phyloP scores from a whole-genome alignment of 2,888 invertebrate species.

The Ashinkailepas kermadecensis region DNA sequence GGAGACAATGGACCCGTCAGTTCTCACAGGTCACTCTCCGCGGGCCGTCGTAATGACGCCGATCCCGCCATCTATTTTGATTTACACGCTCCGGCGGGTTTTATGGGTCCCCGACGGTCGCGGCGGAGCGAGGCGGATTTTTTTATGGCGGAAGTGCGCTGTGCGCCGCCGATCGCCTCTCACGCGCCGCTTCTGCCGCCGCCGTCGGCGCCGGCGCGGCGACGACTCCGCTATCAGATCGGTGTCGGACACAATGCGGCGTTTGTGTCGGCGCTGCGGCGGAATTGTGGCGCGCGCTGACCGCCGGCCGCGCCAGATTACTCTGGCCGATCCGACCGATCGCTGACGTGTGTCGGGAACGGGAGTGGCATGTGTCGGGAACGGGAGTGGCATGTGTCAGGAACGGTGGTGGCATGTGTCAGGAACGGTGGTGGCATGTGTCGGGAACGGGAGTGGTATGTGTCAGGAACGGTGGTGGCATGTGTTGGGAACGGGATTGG shows the following conservation, averaged over 20 bases:
- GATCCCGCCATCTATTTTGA: not conserved
- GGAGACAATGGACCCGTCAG: not conserved
- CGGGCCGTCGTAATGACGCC: not conserved
- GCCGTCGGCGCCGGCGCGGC: not conserved
- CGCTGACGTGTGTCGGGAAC: not conserved
- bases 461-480: too few relatives aligned
- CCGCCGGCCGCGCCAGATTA: not conserved
- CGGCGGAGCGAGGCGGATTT: not conserved
- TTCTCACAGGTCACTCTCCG: constrained; percentile 3
- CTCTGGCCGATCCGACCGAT: not conserved
- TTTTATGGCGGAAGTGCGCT: constrained; percentile 11
- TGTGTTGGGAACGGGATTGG: too few relatives aligned
- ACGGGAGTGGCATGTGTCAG: too few relatives aligned
- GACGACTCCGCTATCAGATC: not conserved
- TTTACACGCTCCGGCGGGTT: constrained; percentile 5
- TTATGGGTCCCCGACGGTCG: not conserved
- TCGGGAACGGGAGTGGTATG: too few relatives aligned
- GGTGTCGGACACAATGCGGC: not conserved
- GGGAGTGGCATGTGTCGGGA: too few relatives aligned
- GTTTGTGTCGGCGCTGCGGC: not conserved
- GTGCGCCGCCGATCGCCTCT: not conserved
- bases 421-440: too few relatives aligned
- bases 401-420: too few relatives aligned
- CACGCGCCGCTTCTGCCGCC: not conserved
- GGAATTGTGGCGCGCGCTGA: not conserved